Evolutionary conservation across 2,888 invertebrate genomes (phyloP).

Genomic region (Rhagium mordax): DNA sequence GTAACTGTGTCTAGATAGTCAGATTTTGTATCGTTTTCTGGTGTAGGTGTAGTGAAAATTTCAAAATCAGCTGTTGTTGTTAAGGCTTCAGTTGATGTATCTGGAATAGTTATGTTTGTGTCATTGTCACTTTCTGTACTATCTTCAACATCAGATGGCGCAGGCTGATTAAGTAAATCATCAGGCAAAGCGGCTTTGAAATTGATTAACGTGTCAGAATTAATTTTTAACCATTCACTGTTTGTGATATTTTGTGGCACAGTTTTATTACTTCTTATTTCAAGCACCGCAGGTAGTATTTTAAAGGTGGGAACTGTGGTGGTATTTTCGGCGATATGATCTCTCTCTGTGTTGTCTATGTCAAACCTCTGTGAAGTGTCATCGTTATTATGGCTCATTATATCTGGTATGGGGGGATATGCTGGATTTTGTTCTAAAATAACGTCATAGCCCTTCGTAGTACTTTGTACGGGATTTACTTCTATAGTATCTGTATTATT

Average conservation of each 20-base stretch:
- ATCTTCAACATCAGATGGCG: slow-evolving; percentile 55
- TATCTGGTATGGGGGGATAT: slow-evolving; percentile 72
- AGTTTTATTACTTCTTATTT: slow-evolving; percentile 59
- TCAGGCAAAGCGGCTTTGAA: slow-evolving; percentile 58
- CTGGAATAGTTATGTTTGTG: slow-evolving; percentile 35
- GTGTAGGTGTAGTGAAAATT: neutral
- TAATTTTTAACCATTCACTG: slow-evolving; percentile 63
- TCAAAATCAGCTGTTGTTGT: neutral
- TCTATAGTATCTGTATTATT: slow-evolving; percentile 7
- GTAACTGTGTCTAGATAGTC: slow-evolving; percentile 2
- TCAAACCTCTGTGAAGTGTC: slow-evolving; percentile 50
- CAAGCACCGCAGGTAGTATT: slow-evolving; percentile 63
- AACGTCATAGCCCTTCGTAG: slow-evolving; percentile 34
- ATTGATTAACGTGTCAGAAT: slow-evolving; percentile 51
- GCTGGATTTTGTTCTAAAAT: slow-evolving; percentile 70
- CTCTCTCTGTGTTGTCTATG: slow-evolving; percentile 47
- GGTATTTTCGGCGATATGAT: neutral
- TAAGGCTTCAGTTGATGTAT: neutral
- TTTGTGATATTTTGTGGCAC: slow-evolving; percentile 53
- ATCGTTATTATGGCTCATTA: slow-evolving; percentile 67
- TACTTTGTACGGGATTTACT: slow-evolving; percentile 16
- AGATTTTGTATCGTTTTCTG: slow-evolving; percentile 19
- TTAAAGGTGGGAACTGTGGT: slow-evolving; percentile 44
- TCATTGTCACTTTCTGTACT: slow-evolving; percentile 33
- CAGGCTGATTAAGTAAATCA: slow-evolving; percentile 56